These are phyloP conservation scores for Carcina quercana DNA, from an alignment of 2,888 invertebrate genomes.

Conservation along the genomic window DNA sequence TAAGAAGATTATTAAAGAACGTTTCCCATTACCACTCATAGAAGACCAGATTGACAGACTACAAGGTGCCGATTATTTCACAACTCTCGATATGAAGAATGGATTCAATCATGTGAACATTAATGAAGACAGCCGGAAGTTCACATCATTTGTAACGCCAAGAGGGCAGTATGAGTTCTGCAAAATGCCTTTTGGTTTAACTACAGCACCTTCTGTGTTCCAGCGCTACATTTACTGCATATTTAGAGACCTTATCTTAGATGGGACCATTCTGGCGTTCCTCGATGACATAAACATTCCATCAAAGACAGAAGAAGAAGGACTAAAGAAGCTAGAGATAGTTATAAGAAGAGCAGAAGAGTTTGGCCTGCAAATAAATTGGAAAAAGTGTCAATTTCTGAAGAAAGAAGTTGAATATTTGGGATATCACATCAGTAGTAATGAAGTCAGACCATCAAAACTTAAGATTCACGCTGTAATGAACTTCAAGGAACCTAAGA, in stretches of 20 bases:
- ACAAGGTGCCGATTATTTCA: constrained; percentile 13
- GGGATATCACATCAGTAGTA: constrained; percentile 14
- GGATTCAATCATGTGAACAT: constrained; percentile 16
- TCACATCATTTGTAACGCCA: constrained; percentile 16
- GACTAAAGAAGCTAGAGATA: constrained; percentile 12
- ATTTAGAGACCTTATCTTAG: constrained; percentile 14
- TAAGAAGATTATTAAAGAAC: constrained; percentile 13
- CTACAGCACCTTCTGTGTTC: constrained; percentile 18
- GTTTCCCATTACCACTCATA: constrained; percentile 13
- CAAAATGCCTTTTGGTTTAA: constrained; percentile 20
- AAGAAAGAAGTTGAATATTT: constrained; percentile 16
- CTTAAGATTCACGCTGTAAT: constrained; percentile 15
- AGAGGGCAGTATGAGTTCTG: constrained; percentile 17
- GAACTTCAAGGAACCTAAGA: constrained; percentile 12
- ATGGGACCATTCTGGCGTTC: too few species aligned
- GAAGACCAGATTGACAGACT: constrained; percentile 16
- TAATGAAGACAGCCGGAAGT: constrained; percentile 10
- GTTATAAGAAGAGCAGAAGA: constrained; percentile 6
- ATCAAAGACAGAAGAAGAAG: constrained; percentile 11
- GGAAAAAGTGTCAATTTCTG: constrained; percentile 19
- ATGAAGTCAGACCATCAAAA: constrained; percentile 19
- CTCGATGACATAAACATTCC: constrained; percentile 18
- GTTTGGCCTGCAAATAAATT: constrained; percentile 14
- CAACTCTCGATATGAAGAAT: constrained; percentile 16
- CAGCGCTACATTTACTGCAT: constrained; percentile 16